A percentile compares a stretch with the other conserved stretches of the same genome.
These are phyloP conservation scores for Arrhopalites spinosus DNA, from an alignment of 2,888 invertebrate species.

Conservation along the genomic window DNA sequence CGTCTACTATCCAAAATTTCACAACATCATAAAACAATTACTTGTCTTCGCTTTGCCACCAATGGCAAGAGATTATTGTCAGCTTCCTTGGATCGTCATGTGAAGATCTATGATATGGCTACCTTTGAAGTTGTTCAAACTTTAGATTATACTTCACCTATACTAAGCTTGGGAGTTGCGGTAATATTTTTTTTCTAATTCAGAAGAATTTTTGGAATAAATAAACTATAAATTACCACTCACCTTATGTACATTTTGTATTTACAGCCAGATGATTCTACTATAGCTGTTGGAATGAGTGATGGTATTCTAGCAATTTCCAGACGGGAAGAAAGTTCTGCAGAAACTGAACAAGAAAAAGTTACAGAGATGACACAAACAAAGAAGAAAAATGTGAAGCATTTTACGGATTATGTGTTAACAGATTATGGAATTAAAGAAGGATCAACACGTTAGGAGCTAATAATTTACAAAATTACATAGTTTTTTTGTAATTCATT, in stretches of 20 bases:
- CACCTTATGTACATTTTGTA: conserved; percentile 24
- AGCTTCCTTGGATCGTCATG: conserved; percentile 88
- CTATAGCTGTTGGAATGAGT: conserved; percentile 87
- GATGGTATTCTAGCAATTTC: conserved; percentile 89
- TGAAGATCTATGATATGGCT: conserved; percentile 87
- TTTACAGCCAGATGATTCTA: conserved; percentile 72
- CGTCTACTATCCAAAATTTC: conserved; percentile 80
- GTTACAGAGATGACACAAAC: conserved; percentile 15
- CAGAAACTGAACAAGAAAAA: conserved; percentile 37
- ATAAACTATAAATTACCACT: too few species aligned
- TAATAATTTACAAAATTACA: neutral
- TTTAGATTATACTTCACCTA: conserved; percentile 85
- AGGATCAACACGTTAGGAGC: conserved; percentile 39
- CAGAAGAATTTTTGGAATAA: neutral
- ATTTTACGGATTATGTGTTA: conserved; percentile 48
- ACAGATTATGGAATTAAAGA: conserved; percentile 51
- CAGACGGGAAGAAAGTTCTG: conserved; percentile 68
- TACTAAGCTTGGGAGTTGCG: conserved; percentile 74
- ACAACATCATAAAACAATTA: conserved; percentile 95
- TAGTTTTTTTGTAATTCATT: neutral
- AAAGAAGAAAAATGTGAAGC: conserved; percentile 35
- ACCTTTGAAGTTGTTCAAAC: conserved; percentile 87
- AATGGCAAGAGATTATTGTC: conserved; percentile 83
- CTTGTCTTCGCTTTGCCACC: conserved; percentile 79
- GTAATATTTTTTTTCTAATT: conserved; percentile 40